A percentile compares a stretch with the other conserved stretches of the same genome.
phyloP scores from a whole-genome alignment of 2,888 invertebrate species.

The Hirtodrosophila duncani region DNA sequence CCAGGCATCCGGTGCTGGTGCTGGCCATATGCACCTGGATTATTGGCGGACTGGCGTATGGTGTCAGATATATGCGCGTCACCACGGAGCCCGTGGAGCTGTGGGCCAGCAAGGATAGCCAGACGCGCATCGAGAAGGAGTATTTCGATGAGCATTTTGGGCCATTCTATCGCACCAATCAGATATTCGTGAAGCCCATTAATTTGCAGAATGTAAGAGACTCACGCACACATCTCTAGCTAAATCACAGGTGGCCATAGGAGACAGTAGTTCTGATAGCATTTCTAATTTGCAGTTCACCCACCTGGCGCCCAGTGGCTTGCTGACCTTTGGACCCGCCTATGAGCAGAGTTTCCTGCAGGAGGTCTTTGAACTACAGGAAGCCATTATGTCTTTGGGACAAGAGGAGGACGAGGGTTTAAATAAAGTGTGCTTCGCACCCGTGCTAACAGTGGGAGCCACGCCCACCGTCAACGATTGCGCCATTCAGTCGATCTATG shows the following conservation, averaged over 20 bases:
- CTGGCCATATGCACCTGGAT: constrained; percentile 83
- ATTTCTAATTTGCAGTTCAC: constrained; percentile 57
- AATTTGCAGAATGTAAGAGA: constrained; percentile 80
- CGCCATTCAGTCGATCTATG: constrained; percentile 88
- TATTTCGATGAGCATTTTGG: constrained; percentile 92
- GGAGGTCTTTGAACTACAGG: constrained; percentile 85
- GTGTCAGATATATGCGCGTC: constrained; percentile 84
- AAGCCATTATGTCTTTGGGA: constrained; percentile 82
- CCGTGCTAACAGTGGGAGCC: constrained; percentile 84
- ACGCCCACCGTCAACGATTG: constrained; percentile 82
- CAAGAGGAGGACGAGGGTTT: constrained; percentile 80
- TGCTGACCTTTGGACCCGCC: constrained; percentile 86
- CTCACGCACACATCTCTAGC: background rate
- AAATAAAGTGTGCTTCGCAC: constrained; percentile 90
- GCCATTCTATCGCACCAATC: constrained; percentile 93
- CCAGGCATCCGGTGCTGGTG: constrained; percentile 83
- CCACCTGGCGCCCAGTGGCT: constrained; percentile 77
- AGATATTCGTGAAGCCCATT: constrained; percentile 88
- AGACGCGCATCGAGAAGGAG: constrained; percentile 89
- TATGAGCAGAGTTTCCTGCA: constrained; percentile 87
- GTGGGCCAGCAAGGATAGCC: constrained; percentile 92
- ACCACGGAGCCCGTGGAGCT: constrained; percentile 94
- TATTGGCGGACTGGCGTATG: constrained; percentile 81
- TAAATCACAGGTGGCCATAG: too few relatives aligned
- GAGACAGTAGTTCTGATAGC: too few relatives aligned